Conservation (phyloP, 2,888 invertebrate genomes). For the Anticlea derivata region DNA sequence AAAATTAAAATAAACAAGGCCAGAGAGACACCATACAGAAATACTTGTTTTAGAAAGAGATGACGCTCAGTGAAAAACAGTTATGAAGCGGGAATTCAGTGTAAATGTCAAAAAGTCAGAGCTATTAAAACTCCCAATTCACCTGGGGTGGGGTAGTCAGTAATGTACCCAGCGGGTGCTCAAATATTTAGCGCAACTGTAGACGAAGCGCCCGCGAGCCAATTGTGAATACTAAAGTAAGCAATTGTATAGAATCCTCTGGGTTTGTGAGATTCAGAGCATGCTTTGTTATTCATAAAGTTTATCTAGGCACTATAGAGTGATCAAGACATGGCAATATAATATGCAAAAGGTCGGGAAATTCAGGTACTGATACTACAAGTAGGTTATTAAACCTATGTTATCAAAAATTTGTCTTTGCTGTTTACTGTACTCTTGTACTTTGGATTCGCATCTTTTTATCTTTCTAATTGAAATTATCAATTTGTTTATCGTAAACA, state of each 20-base stretch:
- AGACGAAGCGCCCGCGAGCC: conserved; percentile 35
- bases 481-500: too few relatives aligned
- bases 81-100: background rate
- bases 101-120: conserved; percentile 1
- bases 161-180: conserved; percentile 18
- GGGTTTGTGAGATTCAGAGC: background rate
- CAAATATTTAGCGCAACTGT: conserved; percentile 49
- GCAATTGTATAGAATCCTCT: conserved; percentile 7
- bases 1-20: conserved; percentile 1
- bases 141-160: background rate
- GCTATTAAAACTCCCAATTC: background rate
- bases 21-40: background rate
- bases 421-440: too few relatives aligned
- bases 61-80: conserved; percentile 3
- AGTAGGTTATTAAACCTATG: too few relatives aligned
- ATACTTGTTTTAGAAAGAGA: conserved; percentile 6
- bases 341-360: background rate
- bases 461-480: too few relatives aligned
- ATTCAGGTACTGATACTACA: too few relatives aligned
- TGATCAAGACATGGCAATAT: too few relatives aligned
- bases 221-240: conserved; percentile 39
- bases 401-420: too few relatives aligned
- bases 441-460: too few relatives aligned
- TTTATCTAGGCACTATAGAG: background rate
- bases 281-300: conserved; percentile 7